phyloP scores from a whole-genome alignment of 2,797 vertebrate species.

The Characodon lateralis region DNA sequence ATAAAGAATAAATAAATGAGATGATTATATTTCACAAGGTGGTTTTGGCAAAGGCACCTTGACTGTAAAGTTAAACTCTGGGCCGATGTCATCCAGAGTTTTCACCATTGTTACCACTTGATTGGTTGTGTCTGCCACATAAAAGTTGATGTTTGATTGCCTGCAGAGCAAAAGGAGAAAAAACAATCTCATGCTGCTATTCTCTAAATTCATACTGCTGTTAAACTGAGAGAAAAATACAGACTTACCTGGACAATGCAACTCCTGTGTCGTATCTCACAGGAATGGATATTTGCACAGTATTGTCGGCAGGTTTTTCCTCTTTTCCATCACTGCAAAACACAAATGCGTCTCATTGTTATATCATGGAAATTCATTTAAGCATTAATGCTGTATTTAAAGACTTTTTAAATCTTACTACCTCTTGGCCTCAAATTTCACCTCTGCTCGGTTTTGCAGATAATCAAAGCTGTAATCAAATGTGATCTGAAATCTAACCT shows the following conservation, averaged over 20 bases:
- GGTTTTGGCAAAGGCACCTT: slow-evolving; percentile 78
- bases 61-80: slow-evolving; percentile 86
- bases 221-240: background rate
- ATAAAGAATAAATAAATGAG: background rate
- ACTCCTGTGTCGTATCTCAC: slow-evolving; percentile 87
- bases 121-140: slow-evolving; percentile 79
- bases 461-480: slow-evolving; percentile 89
- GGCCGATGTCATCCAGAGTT: slow-evolving; percentile 87
- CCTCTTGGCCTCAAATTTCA: slow-evolving; percentile 86
- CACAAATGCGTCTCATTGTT: slow-evolving; percentile 18
- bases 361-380: background rate
- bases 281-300: slow-evolving; percentile 76
- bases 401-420: slow-evolving; percentile 47
- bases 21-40: background rate
- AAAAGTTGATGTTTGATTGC: slow-evolving; percentile 86
- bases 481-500: slow-evolving; percentile 86
- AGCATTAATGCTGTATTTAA: background rate
- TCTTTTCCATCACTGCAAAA: slow-evolving; percentile 85
- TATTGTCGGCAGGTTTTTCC: slow-evolving; percentile 81
- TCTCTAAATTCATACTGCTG: background rate
- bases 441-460: slow-evolving; percentile 76
- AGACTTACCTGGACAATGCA: slow-evolving; percentile 84
- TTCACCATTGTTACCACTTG: slow-evolving; percentile 77
- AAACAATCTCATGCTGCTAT: background rate
- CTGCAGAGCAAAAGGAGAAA: slow-evolving; percentile 62